Conservation (phyloP, 2,888 invertebrate species). For the Cosmopolites sordidus region DNA sequence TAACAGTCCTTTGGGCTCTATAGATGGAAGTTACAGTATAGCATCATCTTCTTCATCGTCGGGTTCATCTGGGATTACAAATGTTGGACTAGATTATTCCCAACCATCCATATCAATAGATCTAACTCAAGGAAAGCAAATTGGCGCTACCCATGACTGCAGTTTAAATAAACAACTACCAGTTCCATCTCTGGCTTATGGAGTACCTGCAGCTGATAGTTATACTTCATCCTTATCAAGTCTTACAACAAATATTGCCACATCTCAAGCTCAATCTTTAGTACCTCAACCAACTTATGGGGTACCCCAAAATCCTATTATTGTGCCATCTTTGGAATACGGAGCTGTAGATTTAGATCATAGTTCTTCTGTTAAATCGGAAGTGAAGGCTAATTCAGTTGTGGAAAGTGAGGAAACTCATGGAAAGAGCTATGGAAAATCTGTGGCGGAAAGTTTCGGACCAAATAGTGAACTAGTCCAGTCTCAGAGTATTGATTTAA, state of each 20-base stretch:
- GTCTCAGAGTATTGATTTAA: conserved; percentile 45
- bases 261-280: conserved; percentile 42
- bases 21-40: conserved; percentile 51
- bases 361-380: conserved; percentile 37
- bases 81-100: conserved; percentile 36
- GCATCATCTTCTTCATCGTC: not conserved
- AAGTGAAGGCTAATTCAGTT: conserved; percentile 31
- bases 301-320: conserved; percentile 26
- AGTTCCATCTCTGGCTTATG: conserved; percentile 42
- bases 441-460: conserved; percentile 42
- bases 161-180: conserved; percentile 40
- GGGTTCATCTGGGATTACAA: conserved; percentile 32
- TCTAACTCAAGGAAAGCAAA: conserved; percentile 30
- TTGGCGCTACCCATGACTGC: conserved; percentile 38
- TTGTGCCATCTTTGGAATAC: conserved; percentile 31
- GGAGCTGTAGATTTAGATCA: conserved; percentile 44
- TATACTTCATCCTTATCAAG: conserved; percentile 55
- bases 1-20: conserved; percentile 51
- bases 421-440: conserved; percentile 40
- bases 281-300: conserved; percentile 40
- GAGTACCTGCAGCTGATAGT: conserved; percentile 51
- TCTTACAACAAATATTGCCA: conserved; percentile 52
- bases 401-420: conserved; percentile 32
- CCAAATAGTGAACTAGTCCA: conserved; percentile 43
- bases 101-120: conserved; percentile 38